Base-by-base conservation (phyloP, 2,797 vertebrate genomes). In the Ambastaia sidthimunki region DNA sequence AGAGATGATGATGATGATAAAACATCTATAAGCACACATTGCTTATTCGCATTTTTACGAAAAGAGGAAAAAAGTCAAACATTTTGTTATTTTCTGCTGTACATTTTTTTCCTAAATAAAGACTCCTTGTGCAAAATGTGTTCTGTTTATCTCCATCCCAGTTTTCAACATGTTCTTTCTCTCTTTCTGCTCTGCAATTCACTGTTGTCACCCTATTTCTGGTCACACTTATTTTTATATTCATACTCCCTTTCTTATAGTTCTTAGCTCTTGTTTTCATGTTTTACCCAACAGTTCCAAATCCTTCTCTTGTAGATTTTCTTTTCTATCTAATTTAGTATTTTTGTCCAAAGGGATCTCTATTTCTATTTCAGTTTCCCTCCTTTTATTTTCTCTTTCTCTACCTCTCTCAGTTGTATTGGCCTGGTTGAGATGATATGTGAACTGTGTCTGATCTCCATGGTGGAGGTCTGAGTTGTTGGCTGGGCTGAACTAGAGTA, bases 401-500 rank as follows among this genome's bases (percentile, higher is more conserved):
- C 70, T 54, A n/a, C 41, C 60, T 67, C 37, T 41, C 69, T n/a
- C 21, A 28, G 10, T 12, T 18, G 55, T 11, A 18, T n/a, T 44
- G 4, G 44, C 7, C 65, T 12, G 3, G 52, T 37, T 44, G 31
- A 37, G 62, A 60, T 73, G 80, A 82, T 60, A 73, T 44, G 25
- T 67, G 71, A 10, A 1, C 23, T 62, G 76, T 5, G 34, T 72
- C 28, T 72, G 37, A 28, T 67, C 54, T 23, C 28, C 67, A 66
- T 60, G 19, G 28, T 74, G 59, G 76, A 76, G 76, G 71, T 74
- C 70, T 18, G 48, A 28, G 78, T 18, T n/a, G 18, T 16, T 73
- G 23, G 48, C 60, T 28, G 70, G 34, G 21, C 70, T 67, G 78
- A 72, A 57, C 77, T 34, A 11, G 57, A 79, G 48, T 72, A 23